These are phyloP conservation scores for Drosophila hydei DNA, from an alignment of 1,140 invertebrate genomes.

Conservation along the genomic window DNA sequence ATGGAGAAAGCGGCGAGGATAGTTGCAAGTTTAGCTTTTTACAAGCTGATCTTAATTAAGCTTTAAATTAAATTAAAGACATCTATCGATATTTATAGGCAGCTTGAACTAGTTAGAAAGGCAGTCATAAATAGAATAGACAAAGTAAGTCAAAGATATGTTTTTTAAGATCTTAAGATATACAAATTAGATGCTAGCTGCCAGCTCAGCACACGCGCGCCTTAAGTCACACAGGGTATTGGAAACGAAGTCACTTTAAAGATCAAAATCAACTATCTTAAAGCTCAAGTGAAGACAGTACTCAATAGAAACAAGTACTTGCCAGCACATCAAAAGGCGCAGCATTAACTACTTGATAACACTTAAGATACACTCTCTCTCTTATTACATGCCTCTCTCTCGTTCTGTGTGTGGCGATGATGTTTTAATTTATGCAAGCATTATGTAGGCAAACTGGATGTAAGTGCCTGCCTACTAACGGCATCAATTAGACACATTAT, in stretches of 20 bases:
- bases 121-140: too few relatives aligned
- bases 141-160: too few relatives aligned
- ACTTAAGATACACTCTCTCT: slow-evolving; percentile 1
- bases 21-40: too few relatives aligned
- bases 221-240: too few relatives aligned
- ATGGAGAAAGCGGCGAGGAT: too few relatives aligned
- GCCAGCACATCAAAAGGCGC: slow-evolving; percentile 27
- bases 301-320: not conserved
- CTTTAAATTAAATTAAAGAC: too few relatives aligned
- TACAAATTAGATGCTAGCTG: too few relatives aligned
- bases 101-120: too few relatives aligned
- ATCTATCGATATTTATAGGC: too few relatives aligned
- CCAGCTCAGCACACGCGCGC: too few relatives aligned
- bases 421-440: slow-evolving; percentile 55
- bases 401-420: slow-evolving; percentile 12
- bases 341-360: slow-evolving; percentile 14
- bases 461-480: slow-evolving; percentile 3
- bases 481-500: slow-evolving; percentile 26
- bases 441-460: slow-evolving; percentile 40
- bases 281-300: slow-evolving; percentile 20
- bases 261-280: slow-evolving; percentile 2
- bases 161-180: too few relatives aligned
- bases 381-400: not conserved
- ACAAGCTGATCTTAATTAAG: too few relatives aligned
- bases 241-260: not conserved